A percentile compares a stretch with the other conserved stretches of the same genome.
phyloP scores from a whole-genome alignment of 30 jellyfish, hydroid and myxozoan genomes.

The Mastigias papua region DNA sequence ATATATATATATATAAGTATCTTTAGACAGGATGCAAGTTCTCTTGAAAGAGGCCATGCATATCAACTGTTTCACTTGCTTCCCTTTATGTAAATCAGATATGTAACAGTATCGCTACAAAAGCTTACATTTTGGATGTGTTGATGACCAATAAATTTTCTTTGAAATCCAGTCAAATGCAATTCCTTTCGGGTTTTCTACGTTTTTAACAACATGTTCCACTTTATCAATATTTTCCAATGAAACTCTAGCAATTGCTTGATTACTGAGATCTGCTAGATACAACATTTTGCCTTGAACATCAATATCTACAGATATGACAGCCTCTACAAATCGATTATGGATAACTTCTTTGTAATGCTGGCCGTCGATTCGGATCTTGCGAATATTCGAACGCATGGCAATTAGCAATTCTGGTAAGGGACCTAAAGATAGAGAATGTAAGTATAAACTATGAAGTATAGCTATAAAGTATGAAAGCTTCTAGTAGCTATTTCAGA shows the following conservation, averaged over 20 bases:
- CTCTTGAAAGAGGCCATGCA: too few species aligned
- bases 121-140: constrained; percentile 60
- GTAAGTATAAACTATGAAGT: too few species aligned
- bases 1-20: too few species aligned
- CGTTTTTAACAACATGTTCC: constrained; percentile 59
- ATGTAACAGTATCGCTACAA: too few species aligned
- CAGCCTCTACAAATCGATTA: constrained; percentile 52
- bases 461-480: too few species aligned
- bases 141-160: constrained; percentile 82
- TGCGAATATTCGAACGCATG: constrained; percentile 85
- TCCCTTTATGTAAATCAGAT: too few species aligned
- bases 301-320: constrained; percentile 85
- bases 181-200: constrained; percentile 82
- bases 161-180: constrained; percentile 94
- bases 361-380: constrained; percentile 77
- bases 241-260: constrained; percentile 70
- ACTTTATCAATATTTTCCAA: constrained; percentile 24
- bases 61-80: too few species aligned
- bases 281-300: constrained; percentile 59
- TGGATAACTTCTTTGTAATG: constrained; percentile 73
- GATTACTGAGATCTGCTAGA: constrained; percentile 79
- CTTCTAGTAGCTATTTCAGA: too few species aligned
- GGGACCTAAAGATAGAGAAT: constrained; percentile 82
- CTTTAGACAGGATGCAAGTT: too few species aligned
- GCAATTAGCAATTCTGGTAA: constrained; percentile 81